These are phyloP conservation scores for Nineta flava DNA, from an alignment of 2,888 invertebrate species.

Conservation along the genomic window DNA sequence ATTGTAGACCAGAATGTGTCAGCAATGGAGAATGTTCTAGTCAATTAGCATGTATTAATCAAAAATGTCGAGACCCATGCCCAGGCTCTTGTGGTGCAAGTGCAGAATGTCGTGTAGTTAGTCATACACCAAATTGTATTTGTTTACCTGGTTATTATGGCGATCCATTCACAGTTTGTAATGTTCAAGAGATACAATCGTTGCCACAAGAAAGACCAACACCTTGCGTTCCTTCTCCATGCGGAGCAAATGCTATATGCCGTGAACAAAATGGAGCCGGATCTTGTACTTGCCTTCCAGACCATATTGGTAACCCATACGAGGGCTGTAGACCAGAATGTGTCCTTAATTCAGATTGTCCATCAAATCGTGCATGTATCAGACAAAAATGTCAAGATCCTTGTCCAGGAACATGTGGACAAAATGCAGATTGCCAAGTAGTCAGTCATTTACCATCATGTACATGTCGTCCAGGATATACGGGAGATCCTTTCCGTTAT, in stretches of 20 bases:
- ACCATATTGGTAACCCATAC: slow-evolving; percentile 52
- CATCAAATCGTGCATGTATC: slow-evolving; percentile 45
- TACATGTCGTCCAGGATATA: slow-evolving; percentile 38
- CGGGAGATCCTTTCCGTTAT: slow-evolving; percentile 50
- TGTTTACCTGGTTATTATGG: slow-evolving; percentile 55
- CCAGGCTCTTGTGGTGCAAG: slow-evolving; percentile 52
- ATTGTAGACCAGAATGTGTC: slow-evolving; percentile 66
- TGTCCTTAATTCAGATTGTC: slow-evolving; percentile 44
- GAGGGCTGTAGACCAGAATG: slow-evolving; percentile 54
- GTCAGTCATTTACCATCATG: slow-evolving; percentile 40
- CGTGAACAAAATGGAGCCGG: slow-evolving; percentile 32
- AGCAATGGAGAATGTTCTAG: slow-evolving; percentile 58
- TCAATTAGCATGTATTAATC: slow-evolving; percentile 54
- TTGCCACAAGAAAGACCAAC: slow-evolving; percentile 23
- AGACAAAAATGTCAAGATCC: slow-evolving; percentile 52
- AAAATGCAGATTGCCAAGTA: slow-evolving; percentile 37
- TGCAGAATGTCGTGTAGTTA: slow-evolving; percentile 58
- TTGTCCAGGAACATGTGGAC: slow-evolving; percentile 51
- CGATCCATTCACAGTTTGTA: slow-evolving; percentile 58
- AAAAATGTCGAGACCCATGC: slow-evolving; percentile 64
- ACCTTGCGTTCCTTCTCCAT: slow-evolving; percentile 45
- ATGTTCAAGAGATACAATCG: slow-evolving; percentile 19
- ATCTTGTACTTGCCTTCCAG: slow-evolving; percentile 40
- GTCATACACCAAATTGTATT: slow-evolving; percentile 55
- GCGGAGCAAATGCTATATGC: slow-evolving; percentile 50